A percentile compares a stretch with the other conserved stretches of the same genome.
phyloP scores from a whole-genome alignment of 2,888 invertebrate genomes.

The Dryocosmus kuriphilus region DNA sequence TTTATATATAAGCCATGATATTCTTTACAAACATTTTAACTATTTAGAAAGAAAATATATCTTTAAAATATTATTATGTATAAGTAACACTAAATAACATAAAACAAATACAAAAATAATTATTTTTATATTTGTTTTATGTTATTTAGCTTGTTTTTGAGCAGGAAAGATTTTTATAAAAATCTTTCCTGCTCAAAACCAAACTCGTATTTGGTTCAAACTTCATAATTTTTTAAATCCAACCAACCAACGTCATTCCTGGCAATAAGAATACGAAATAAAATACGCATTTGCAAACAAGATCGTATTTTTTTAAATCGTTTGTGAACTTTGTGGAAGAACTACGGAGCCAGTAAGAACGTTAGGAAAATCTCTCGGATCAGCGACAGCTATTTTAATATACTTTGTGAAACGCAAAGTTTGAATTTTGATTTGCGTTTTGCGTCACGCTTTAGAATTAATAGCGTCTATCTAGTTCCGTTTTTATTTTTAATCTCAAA shows the following conservation, averaged over 20 bases:
- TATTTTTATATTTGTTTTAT: too few relatives aligned
- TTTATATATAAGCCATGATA: too few relatives aligned
- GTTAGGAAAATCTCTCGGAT: slow-evolving; percentile 10
- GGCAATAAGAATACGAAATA: neutral
- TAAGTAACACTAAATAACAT: too few relatives aligned
- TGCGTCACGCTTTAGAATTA: slow-evolving; percentile 39
- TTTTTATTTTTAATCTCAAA: slow-evolving; percentile 32
- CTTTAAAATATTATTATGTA: too few relatives aligned
- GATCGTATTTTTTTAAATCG: neutral
- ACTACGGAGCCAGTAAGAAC: slow-evolving; percentile 4
- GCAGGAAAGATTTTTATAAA: too few relatives aligned
- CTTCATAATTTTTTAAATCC: neutral
- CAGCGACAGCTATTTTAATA: slow-evolving; percentile 37
- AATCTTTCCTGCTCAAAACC: too few relatives aligned
- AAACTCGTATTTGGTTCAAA: neutral
- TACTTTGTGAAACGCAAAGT: slow-evolving; percentile 19
- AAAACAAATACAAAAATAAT: too few relatives aligned
- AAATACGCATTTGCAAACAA: neutral
- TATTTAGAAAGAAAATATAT: too few relatives aligned
- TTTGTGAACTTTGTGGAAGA: neutral
- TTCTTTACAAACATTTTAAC: too few relatives aligned
- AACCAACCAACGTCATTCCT: neutral
- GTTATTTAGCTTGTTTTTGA: too few relatives aligned
- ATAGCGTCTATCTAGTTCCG: slow-evolving; percentile 24
- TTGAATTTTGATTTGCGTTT: slow-evolving; percentile 37